Evolutionary conservation across 2,797 vertebrate genomes (phyloP).

Genomic region (Eurystomus glaucurus): DNA sequence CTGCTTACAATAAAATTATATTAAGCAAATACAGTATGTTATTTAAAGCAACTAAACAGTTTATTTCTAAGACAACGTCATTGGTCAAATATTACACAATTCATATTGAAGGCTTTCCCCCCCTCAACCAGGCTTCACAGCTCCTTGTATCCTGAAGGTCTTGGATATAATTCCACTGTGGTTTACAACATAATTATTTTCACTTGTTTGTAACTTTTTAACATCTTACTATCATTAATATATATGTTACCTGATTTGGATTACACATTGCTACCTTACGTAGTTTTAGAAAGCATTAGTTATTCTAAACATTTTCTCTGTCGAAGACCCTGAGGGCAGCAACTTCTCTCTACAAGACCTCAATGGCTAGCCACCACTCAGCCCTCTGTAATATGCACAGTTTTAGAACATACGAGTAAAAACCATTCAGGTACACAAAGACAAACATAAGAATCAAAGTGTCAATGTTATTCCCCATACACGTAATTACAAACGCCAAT

Average conservation of each 20-base stretch:
- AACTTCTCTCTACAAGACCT: not conserved
- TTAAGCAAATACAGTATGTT: constrained; percentile 13
- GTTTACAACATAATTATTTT: not conserved
- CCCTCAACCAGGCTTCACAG: not conserved
- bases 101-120: not conserved
- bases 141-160: not conserved
- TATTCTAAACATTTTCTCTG: not conserved
- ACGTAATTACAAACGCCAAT: not conserved
- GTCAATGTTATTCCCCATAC: not conserved
- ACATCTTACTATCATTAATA: not conserved
- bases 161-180: not conserved
- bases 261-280: not conserved
- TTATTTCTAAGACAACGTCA: not conserved
- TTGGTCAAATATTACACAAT: constrained; percentile 7
- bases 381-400: accelerated
- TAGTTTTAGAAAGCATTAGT: not conserved
- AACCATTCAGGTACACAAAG: not conserved
- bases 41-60: constrained; percentile 13
- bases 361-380: not conserved
- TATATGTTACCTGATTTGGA: not conserved
- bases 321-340: not conserved
- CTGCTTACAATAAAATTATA: not conserved
- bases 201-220: not conserved
- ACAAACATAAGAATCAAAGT: not conserved
- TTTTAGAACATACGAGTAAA: not conserved